Evolutionary conservation across 1,140 invertebrate genomes (phyloP).

Genomic region (Drosophila mayri): DNA sequence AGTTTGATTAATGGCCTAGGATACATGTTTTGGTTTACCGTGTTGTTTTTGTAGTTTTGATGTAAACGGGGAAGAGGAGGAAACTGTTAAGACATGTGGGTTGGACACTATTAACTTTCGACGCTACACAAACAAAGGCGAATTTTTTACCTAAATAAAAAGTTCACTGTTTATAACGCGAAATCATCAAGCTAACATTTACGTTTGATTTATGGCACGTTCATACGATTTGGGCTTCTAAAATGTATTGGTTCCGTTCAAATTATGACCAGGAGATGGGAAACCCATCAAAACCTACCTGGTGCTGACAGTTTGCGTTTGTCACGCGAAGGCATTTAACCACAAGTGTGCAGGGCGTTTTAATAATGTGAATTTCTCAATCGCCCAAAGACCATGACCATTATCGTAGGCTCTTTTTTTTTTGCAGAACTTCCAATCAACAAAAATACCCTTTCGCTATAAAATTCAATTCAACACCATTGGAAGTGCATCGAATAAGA

Average conservation of each 20-base stretch:
- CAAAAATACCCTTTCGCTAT: neutral
- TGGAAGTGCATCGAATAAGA: neutral
- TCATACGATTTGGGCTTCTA: conserved; percentile 37
- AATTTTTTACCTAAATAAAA: conserved; percentile 45
- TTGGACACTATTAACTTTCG: conserved; percentile 72
- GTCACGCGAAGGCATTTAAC: conserved; percentile 77
- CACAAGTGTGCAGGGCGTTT: conserved; percentile 45
- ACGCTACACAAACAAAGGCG: conserved; percentile 65
- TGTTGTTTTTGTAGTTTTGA: conserved; percentile 55
- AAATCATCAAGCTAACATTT: conserved; percentile 78
- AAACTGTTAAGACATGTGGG: conserved; percentile 68
- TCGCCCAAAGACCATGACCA: conserved; percentile 40
- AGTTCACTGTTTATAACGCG: conserved; percentile 75
- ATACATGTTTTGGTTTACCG: conserved; percentile 55
- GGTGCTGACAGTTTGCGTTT: conserved; percentile 74
- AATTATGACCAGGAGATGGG: conserved; percentile 28
- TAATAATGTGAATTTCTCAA: conserved; percentile 64
- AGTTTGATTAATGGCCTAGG: conserved; percentile 80
- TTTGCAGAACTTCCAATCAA: neutral
- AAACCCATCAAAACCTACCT: conserved; percentile 12
- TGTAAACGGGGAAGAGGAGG: conserved; percentile 38
- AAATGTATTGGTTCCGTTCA: conserved; percentile 82
- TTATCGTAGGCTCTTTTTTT: conserved; percentile 4
- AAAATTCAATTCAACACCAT: no score
- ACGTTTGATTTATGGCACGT: conserved; percentile 75